These are phyloP conservation scores for Zaprionus ornatus DNA, from an alignment of 1,140 invertebrate species.

Conservation along the genomic window DNA sequence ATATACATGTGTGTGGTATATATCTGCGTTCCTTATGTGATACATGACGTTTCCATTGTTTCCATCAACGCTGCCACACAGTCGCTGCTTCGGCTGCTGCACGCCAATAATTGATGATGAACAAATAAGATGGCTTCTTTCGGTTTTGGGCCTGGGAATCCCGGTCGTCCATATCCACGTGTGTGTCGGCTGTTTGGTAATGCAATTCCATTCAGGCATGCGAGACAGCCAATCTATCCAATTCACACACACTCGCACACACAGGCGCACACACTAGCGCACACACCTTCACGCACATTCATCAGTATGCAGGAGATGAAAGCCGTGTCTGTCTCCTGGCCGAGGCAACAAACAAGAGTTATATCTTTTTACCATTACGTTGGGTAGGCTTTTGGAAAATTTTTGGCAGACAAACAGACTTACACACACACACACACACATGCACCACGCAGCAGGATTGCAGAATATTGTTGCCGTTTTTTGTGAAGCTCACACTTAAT, in stretches of 20 bases:
- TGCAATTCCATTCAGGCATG: slow-evolving; percentile 78
- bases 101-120: slow-evolving; percentile 80
- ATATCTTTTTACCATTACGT: slow-evolving; percentile 65
- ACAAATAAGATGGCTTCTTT: slow-evolving; percentile 81
- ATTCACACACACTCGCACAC: slow-evolving; percentile 48
- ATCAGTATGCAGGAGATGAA: slow-evolving; percentile 77
- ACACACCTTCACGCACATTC: slow-evolving; percentile 49
- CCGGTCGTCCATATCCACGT: slow-evolving; percentile 42
- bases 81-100: slow-evolving; percentile 60
- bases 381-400: slow-evolving; percentile 50
- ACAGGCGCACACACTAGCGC: slow-evolving; percentile 17
- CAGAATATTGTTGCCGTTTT: slow-evolving; percentile 30
- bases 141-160: slow-evolving; percentile 60
- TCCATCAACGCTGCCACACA: slow-evolving; percentile 55
- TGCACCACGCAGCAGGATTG: slow-evolving; percentile 11
- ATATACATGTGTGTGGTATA: slow-evolving; percentile 19
- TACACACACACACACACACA: slow-evolving; percentile 3
- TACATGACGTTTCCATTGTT: slow-evolving; percentile 75
- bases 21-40: slow-evolving; percentile 52
- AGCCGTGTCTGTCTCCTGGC: slow-evolving; percentile 40
- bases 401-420: slow-evolving; percentile 36
- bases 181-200: slow-evolving; percentile 60
- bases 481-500: not conserved
- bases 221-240: slow-evolving; percentile 78
- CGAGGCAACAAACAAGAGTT: slow-evolving; percentile 65